A percentile compares a stretch with the other conserved stretches of the same genome.
phyloP scores from a whole-genome alignment of 2,797 vertebrate genomes.

The Botia almorhae region DNA sequence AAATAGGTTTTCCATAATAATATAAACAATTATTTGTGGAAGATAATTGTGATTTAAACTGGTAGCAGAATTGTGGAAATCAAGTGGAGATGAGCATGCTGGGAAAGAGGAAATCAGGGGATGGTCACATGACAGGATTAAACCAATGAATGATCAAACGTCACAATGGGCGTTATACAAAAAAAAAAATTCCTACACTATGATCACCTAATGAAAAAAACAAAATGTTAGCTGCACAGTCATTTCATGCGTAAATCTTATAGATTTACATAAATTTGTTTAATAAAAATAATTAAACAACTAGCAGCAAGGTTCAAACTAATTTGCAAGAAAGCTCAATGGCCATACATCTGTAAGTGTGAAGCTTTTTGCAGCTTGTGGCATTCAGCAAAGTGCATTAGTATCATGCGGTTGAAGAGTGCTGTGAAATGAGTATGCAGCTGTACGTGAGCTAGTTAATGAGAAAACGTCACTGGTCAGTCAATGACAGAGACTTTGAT shows the following conservation, averaged over 20 bases:
- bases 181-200: constrained; percentile 67
- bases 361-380: background rate
- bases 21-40: background rate
- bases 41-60: background rate
- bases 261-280: constrained; percentile 15
- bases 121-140: constrained; percentile 60
- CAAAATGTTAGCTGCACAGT: constrained; percentile 75
- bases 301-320: background rate
- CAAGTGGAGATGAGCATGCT: constrained; percentile 67
- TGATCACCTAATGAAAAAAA: constrained; percentile 63
- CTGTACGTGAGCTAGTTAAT: constrained; percentile 66
- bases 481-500: constrained; percentile 79
- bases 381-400: constrained; percentile 4
- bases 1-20: background rate
- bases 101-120: constrained; percentile 54
- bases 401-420: constrained; percentile 56
- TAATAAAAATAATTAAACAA: background rate
- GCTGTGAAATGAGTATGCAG: constrained; percentile 80
- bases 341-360: background rate
- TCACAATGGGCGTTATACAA: constrained; percentile 57
- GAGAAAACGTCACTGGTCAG: constrained; percentile 68
- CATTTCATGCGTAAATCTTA: constrained; percentile 67
- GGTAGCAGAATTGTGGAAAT: constrained; percentile 59
- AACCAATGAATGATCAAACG: constrained; percentile 50
- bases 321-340: background rate